Evolutionary conservation across 2,797 vertebrate species (phyloP).

Genomic region (Valencia hispanica): DNA sequence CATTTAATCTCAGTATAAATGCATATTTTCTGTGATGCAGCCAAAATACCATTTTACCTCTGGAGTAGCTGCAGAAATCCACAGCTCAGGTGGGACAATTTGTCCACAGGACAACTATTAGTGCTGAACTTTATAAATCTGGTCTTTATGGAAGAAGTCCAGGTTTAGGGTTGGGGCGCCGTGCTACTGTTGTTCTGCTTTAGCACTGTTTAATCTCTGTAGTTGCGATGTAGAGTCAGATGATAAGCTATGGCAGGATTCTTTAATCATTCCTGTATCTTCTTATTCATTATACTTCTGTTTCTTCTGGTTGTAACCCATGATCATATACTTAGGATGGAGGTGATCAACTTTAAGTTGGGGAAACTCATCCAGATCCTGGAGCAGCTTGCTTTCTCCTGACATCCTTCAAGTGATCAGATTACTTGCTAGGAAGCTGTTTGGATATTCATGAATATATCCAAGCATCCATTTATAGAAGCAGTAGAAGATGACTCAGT

Average conservation of each 20-base stretch:
- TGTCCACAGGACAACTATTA: no score
- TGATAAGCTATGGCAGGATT: conserved; percentile 1
- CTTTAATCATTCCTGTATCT: neutral
- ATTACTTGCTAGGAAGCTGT: neutral
- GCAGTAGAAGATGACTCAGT: neutral
- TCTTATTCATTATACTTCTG: neutral
- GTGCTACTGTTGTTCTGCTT: neutral
- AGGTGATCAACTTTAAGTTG: neutral
- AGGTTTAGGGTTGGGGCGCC: neutral
- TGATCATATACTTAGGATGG: neutral
- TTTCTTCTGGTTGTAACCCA: neutral
- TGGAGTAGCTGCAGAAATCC: neutral
- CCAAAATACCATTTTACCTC: neutral
- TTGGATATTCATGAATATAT: neutral
- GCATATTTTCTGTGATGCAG: neutral
- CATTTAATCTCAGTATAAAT: neutral
- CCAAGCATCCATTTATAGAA: neutral
- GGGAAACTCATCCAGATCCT: neutral
- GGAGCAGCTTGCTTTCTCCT: neutral
- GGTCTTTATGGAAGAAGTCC: neutral
- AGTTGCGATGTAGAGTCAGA: neutral
- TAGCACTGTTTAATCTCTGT: neutral
- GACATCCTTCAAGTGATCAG: neutral
- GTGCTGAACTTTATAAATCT: neutral
- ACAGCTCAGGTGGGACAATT: neutral